Percentiles rank a stretch among this genome's conserved stretches.
phyloP scores from a whole-genome alignment of 2,888 invertebrate genomes.

The Ophion costatus region DNA sequence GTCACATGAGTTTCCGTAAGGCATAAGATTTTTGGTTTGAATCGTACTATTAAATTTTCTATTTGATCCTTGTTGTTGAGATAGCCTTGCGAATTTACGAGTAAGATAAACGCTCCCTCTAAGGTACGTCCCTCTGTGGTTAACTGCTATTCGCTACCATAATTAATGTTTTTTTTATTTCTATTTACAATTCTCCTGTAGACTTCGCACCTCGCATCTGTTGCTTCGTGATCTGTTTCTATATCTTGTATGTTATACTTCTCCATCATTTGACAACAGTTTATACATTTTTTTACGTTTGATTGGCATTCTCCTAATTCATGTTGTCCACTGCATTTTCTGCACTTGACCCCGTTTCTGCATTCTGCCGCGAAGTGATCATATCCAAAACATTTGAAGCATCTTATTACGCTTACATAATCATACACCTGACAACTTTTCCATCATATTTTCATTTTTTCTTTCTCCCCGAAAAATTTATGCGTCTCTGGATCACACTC shows the following conservation, averaged over 20 bases:
- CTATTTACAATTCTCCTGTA: slow-evolving; percentile 32
- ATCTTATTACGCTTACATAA: slow-evolving; percentile 46
- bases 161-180: slow-evolving; percentile 37
- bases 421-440: slow-evolving; percentile 40
- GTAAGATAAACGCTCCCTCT: slow-evolving; percentile 2
- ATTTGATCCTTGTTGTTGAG: slow-evolving; percentile 25
- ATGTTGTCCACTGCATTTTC: slow-evolving; percentile 48
- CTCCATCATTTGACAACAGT: slow-evolving; percentile 46
- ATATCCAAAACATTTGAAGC: slow-evolving; percentile 56
- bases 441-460: slow-evolving; percentile 55
- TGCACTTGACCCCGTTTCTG: slow-evolving; percentile 31
- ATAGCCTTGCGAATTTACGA: slow-evolving; percentile 54
- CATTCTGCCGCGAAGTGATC: slow-evolving; percentile 58
- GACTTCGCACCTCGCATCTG: slow-evolving; percentile 32
- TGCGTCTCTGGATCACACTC: slow-evolving; percentile 30
- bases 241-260: slow-evolving; percentile 34
- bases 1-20: slow-evolving; percentile 49
- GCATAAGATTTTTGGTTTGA: slow-evolving; percentile 38
- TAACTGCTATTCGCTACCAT: slow-evolving; percentile 52
- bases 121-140: background rate
- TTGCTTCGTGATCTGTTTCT: slow-evolving; percentile 36
- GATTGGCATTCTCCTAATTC: slow-evolving; percentile 34
- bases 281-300: slow-evolving; percentile 45
- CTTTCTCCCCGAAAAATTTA: slow-evolving; percentile 9
- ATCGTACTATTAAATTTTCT: background rate